Evolutionary conservation across 2,797 vertebrate species (phyloP).

Genomic region (Cynodonichthys magdalenae): DNA sequence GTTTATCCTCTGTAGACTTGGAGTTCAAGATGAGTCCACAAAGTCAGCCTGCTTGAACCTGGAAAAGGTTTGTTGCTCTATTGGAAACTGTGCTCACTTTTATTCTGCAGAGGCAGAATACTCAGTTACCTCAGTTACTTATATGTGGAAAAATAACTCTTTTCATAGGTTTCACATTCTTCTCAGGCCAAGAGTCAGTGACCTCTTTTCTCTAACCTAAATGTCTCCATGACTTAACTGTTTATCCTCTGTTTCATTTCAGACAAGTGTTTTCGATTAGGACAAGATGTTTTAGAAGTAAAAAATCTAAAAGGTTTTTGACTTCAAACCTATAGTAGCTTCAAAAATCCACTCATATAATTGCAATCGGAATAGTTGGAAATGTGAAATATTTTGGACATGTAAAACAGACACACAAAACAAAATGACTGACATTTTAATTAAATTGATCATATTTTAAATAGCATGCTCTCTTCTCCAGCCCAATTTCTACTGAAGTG

Average conservation of each 20-base stretch:
- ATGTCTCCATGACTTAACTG: too few species aligned
- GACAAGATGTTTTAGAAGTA: too few species aligned
- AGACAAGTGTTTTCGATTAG: too few species aligned
- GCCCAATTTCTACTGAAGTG: background rate
- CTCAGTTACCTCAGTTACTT: too few species aligned
- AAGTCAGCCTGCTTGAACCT: slow-evolving; percentile 25
- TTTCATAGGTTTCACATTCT: too few species aligned
- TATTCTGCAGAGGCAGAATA: background rate
- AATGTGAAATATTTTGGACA: background rate
- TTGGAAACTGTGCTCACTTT: background rate
- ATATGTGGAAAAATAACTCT: too few species aligned
- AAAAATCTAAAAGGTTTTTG: background rate
- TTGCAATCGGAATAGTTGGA: background rate
- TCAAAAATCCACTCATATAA: background rate
- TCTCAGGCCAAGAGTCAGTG: too few species aligned
- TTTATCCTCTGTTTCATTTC: too few species aligned
- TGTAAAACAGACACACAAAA: background rate
- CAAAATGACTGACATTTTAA: background rate
- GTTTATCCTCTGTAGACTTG: slow-evolving; percentile 46
- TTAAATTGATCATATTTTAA: background rate
- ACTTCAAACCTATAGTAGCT: background rate
- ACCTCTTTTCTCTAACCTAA: too few species aligned
- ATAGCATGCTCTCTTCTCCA: background rate
- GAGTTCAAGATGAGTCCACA: slow-evolving; percentile 59
- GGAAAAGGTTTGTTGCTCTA: slow-evolving; percentile 54